A percentile compares a stretch with the other conserved stretches of the same genome.
phyloP scores from a whole-genome alignment of 1,140 invertebrate species.

The Phortica variegata region DNA sequence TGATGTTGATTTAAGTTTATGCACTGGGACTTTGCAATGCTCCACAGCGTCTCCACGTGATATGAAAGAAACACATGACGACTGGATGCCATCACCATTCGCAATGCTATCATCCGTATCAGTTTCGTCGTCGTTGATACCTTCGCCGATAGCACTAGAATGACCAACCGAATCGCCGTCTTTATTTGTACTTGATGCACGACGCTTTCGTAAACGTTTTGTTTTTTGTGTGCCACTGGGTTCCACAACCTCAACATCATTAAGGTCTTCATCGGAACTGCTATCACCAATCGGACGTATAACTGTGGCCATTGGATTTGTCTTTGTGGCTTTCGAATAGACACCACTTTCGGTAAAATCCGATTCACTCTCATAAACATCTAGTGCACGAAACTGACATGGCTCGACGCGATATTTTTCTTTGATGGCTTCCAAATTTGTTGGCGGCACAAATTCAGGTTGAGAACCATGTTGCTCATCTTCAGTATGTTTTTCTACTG shows the following conservation, averaged over 20 bases:
- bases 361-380: slow-evolving; percentile 54
- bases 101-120: slow-evolving; percentile 14
- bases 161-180: no score
- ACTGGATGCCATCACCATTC: slow-evolving; percentile 23
- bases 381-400: slow-evolving; percentile 42
- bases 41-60: slow-evolving; percentile 44
- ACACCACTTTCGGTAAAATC: slow-evolving; percentile 47
- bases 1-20: slow-evolving; percentile 14
- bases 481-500: neutral
- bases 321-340: slow-evolving; percentile 38
- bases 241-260: slow-evolving; percentile 19
- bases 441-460: slow-evolving; percentile 39
- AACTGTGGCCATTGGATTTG: slow-evolving; percentile 23
- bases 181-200: slow-evolving; percentile 39
- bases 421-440: slow-evolving; percentile 27
- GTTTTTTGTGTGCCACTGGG: slow-evolving; percentile 24
- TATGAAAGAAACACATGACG: slow-evolving; percentile 40
- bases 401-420: slow-evolving; percentile 44
- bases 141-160: slow-evolving; percentile 26
- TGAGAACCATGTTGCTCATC: slow-evolving; percentile 27
- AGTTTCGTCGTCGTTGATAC: slow-evolving; percentile 10
- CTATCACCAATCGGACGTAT: slow-evolving; percentile 26
- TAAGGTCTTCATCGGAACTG: slow-evolving; percentile 25
- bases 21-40: slow-evolving; percentile 30
- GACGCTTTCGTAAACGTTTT: slow-evolving; percentile 45